phyloP scores from a whole-genome alignment of 2,113 vertebrate genomes.

The Lagopus leucura region DNA sequence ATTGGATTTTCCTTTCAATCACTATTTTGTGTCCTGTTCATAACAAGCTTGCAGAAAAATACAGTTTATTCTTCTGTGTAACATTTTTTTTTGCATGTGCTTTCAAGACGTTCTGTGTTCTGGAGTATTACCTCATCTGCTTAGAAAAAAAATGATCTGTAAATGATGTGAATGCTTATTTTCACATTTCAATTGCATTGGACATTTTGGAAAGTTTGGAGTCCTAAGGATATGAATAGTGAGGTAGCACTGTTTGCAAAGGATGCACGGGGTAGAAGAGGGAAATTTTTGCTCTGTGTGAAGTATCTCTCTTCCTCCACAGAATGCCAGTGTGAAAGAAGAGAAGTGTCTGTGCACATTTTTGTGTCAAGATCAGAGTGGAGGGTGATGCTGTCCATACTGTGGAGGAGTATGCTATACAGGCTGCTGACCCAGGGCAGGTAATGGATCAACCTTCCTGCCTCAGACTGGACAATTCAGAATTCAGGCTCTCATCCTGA shows the following conservation, averaged over 20 bases:
- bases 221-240: neutral
- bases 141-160: neutral
- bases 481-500: neutral
- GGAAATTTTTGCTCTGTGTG: neutral
- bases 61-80: neutral
- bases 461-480: no score
- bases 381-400: neutral
- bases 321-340: neutral
- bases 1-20: neutral
- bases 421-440: neutral
- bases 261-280: neutral
- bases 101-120: neutral
- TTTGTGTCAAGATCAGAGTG: neutral
- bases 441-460: neutral
- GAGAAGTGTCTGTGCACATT: neutral
- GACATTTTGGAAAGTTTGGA: neutral
- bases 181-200: neutral
- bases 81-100: neutral
- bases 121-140: neutral
- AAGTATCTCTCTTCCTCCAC: neutral
- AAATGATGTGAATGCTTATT: neutral
- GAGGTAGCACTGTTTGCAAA: neutral
- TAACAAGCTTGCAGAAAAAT: neutral
- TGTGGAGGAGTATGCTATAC: neutral
- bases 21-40: neutral